Evolutionary conservation across 2,113 vertebrate genomes (phyloP).

Genomic region (Chrysemys picta): DNA sequence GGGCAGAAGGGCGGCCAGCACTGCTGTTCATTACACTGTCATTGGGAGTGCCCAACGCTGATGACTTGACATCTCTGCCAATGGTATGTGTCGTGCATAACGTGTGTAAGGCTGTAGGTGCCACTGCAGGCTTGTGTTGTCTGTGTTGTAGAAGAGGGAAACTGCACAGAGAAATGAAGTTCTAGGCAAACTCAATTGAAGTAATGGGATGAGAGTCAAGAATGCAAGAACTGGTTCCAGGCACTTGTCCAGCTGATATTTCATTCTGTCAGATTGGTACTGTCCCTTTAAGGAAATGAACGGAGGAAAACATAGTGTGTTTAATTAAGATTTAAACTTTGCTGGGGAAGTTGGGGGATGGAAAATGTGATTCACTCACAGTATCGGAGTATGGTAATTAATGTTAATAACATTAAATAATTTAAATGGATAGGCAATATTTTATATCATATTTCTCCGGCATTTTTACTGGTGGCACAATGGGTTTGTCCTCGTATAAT

Average conservation of each 20-base stretch:
- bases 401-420: slow-evolving; percentile 61
- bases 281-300: neutral
- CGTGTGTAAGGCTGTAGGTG: neutral
- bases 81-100: neutral
- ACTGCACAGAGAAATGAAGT: neutral
- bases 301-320: neutral
- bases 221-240: neutral
- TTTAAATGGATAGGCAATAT: slow-evolving; percentile 63
- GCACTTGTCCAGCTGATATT: neutral
- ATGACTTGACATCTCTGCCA: neutral
- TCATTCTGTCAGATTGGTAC: slow-evolving; percentile 13
- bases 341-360: slow-evolving; percentile 15
- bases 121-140: neutral
- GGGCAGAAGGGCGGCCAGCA: neutral
- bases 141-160: neutral
- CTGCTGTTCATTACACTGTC: neutral
- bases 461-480: slow-evolving; percentile 55
- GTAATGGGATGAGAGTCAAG: neutral
- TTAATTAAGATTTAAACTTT: neutral
- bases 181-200: neutral
- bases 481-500: slow-evolving; percentile 52
- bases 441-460: slow-evolving; percentile 49
- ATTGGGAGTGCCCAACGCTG: neutral
- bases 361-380: neutral
- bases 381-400: slow-evolving; percentile 35